Conservation (phyloP, 2,113 vertebrate genomes). For the Crotalus tigris region DNA sequence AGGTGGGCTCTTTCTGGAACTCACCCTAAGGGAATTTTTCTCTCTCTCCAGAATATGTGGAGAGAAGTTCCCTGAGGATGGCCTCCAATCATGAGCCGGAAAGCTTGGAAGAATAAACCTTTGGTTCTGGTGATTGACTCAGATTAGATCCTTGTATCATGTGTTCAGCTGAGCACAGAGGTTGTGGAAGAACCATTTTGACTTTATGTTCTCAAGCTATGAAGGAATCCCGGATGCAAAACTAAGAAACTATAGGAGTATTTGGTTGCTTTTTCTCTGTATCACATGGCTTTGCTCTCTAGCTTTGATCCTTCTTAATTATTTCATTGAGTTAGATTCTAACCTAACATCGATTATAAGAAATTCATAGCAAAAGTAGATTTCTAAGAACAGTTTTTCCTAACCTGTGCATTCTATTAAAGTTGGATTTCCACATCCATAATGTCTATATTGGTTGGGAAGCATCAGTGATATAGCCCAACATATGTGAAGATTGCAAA, state of each 20-base stretch:
- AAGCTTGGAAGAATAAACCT: not conserved
- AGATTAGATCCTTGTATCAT: not conserved
- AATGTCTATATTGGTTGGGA: not conserved
- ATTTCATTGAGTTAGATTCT: not conserved
- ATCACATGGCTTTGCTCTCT: not conserved
- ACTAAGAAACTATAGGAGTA: not conserved
- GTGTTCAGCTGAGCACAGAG: not conserved
- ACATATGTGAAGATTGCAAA: not conserved
- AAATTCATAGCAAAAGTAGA: not conserved
- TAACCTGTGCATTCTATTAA: not conserved
- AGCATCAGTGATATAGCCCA: not conserved
- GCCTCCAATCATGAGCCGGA: not conserved
- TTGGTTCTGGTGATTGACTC: not conserved
- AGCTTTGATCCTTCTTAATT: not conserved
- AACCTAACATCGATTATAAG: not conserved
- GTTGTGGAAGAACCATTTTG: too few species aligned
- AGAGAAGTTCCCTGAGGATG: not conserved
- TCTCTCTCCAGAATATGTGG: not conserved
- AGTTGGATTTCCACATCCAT: not conserved
- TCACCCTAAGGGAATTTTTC: not conserved
- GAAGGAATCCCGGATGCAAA: not conserved
- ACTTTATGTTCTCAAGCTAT: not conserved
- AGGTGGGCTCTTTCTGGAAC: not conserved
- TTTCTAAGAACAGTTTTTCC: not conserved
- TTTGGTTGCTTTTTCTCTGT: not conserved